A percentile compares a stretch with the other conserved stretches of the same genome.
Evolutionary conservation across 1,140 invertebrate genomes (phyloP).

Genomic region (Oryzaephilus surinamensis): DNA sequence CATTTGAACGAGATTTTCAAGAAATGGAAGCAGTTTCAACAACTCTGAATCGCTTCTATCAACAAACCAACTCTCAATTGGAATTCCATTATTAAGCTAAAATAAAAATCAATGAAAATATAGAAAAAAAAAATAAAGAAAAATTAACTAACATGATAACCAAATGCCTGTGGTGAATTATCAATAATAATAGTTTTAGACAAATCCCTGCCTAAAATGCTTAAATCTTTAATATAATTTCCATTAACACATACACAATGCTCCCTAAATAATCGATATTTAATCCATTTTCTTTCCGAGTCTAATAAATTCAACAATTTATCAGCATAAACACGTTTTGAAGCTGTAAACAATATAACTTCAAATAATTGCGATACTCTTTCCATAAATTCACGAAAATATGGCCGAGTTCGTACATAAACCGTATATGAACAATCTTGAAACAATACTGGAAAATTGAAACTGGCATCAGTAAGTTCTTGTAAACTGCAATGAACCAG

Average conservation of each 20-base stretch:
- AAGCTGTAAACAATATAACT: conserved; percentile 93
- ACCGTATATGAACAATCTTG: conserved; percentile 69
- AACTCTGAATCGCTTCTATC: conserved; percentile 84
- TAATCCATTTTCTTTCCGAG: conserved; percentile 79
- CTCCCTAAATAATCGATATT: conserved; percentile 85
- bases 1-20: conserved; percentile 73
- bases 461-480: conserved; percentile 82
- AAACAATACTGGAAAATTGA: conserved; percentile 90
- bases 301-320: conserved; percentile 89
- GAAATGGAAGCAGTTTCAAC: conserved; percentile 85
- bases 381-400: conserved; percentile 86
- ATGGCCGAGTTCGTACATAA: conserved; percentile 85
- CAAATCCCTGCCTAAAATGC: conserved; percentile 85
- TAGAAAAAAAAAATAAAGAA: neutral
- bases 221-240: conserved; percentile 94
- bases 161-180: conserved; percentile 88
- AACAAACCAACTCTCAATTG: conserved; percentile 95
- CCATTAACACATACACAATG: conserved; percentile 93
- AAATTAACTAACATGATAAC: conserved; percentile 56
- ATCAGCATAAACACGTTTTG: conserved; percentile 92
- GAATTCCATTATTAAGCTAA: conserved; percentile 91
- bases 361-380: conserved; percentile 80
- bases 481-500: conserved; percentile 91
- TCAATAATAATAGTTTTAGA: conserved; percentile 87
- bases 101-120: conserved; percentile 29